These are phyloP conservation scores for Gastracanthus pulcherrimus DNA, from an alignment of 2,888 invertebrate species.

Conservation along the genomic window DNA sequence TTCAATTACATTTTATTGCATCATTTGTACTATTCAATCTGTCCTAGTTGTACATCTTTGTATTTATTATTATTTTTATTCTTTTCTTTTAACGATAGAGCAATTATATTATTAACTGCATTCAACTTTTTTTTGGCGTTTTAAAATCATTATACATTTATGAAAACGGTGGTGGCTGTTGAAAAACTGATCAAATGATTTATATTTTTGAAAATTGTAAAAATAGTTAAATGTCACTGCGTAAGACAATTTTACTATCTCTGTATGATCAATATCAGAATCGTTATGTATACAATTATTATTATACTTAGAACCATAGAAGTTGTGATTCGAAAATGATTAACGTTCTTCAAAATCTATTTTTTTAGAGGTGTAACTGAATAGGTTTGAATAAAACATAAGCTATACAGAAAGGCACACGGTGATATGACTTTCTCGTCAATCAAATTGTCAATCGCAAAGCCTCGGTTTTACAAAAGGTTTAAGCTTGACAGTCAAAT, in stretches of 20 bases:
- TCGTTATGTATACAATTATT: too few relatives aligned
- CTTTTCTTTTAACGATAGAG: neutral
- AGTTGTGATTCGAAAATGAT: too few relatives aligned
- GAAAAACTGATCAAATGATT: too few relatives aligned
- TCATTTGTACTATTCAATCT: neutral
- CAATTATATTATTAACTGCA: neutral
- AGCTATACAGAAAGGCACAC: neutral
- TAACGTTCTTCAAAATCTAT: neutral
- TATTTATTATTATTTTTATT: too few relatives aligned
- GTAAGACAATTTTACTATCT: too few relatives aligned
- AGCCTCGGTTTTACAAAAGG: neutral
- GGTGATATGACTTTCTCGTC: neutral
- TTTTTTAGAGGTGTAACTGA: neutral
- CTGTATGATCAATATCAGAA: too few relatives aligned
- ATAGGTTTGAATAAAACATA: neutral
- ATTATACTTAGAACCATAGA: too few relatives aligned
- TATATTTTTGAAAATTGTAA: too few relatives aligned
- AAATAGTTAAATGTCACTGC: too few relatives aligned
- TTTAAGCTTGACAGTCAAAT: neutral
- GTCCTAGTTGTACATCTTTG: neutral
- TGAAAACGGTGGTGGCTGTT: too few relatives aligned
- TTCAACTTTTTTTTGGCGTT: too few relatives aligned
- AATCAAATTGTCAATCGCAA: slow-evolving; percentile 1
- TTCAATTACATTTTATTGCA: slow-evolving; percentile 2
- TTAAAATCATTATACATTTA: too few relatives aligned